Evolutionary conservation across 2,888 invertebrate genomes (phyloP).

Genomic region (Exephanes ischioxanthus): DNA sequence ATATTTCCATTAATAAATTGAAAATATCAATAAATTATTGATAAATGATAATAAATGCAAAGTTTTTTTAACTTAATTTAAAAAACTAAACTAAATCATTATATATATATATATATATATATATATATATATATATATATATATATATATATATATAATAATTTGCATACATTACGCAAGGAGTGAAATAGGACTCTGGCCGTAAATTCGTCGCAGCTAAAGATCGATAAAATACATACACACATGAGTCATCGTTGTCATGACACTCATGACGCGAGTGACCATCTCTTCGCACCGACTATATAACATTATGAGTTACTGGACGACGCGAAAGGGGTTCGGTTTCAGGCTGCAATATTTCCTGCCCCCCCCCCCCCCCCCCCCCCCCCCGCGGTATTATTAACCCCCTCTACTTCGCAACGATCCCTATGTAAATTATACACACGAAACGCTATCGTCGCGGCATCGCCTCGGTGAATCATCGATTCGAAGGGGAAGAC

Average conservation of each 20-base stretch:
- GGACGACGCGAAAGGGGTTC: slow-evolving; percentile 14
- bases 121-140: too few species aligned
- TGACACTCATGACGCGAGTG: not conserved
- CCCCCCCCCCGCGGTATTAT: too few species aligned
- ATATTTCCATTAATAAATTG: too few species aligned
- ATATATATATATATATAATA: too few species aligned
- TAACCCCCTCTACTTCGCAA: not conserved
- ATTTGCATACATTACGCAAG: not conserved
- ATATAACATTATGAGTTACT: slow-evolving; percentile 23
- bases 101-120: too few species aligned
- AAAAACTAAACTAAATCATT: too few species aligned
- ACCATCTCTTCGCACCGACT: not conserved
- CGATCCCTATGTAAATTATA: slow-evolving; percentile 41
- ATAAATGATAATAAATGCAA: too few species aligned
- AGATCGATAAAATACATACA: slow-evolving; percentile 51
- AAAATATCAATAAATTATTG: too few species aligned
- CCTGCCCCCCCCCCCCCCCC: not conserved
- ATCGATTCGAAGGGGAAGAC: slow-evolving; percentile 2
- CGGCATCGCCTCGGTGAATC: slow-evolving; percentile 18
- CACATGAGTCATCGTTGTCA: slow-evolving; percentile 46
- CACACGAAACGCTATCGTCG: not conserved
- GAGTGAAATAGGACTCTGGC: not conserved
- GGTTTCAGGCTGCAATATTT: slow-evolving; percentile 1
- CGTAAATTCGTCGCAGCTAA: slow-evolving; percentile 14
- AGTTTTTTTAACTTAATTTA: too few species aligned